Base-by-base conservation (phyloP, 2,888 invertebrate species). In the Pristionchus exspectatus region DNA sequence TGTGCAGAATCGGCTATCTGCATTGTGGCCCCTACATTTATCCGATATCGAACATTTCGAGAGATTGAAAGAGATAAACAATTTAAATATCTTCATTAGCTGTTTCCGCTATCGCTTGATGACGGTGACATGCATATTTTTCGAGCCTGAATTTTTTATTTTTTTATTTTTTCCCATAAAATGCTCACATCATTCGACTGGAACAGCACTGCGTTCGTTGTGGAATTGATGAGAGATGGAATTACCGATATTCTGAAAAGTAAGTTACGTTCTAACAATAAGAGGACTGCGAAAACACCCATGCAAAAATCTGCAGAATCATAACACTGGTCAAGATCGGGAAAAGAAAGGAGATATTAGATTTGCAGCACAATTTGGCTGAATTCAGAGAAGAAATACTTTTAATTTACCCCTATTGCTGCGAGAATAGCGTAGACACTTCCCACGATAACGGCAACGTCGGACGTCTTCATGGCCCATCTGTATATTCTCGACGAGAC, bases 241-340 rank as follows among this genome's bases (percentile, higher is more conserved):
- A 77, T 77, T 0, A 77, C 74, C 21, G 74, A 77, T 5, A 77
- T 44, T 24, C 74, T 77, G 30, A 77, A 69, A 38, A 77, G 33
- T 77, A 44, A 38, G 9, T 1, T 18, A 5, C 16, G 14, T 33
- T 74, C 18, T 74, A 74, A 38, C 30, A 74, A 14, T 21, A 33
- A 21, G 74, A 74, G n/a, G 27, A 69, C 24, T 69, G 14, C 5
- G 2, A 74, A 33, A 12, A 14, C 2, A 77, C 74, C 44, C 74
- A 77, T 77, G 74, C 74, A 77, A 74, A 21, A 33, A 74, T 74
- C 74, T 69, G 74, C 30, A 74, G 7, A 74, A 5, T 38, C 38
- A 38, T 38, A 38, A 38, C 38, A 38, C 38, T 38, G 38, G 2
- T 38, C 38, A 38, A 38, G 3, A 38, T 38, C 5, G 38, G 2